Percentiles rank a stretch among this genome's conserved stretches.
These are phyloP conservation scores for Forbesichthys agassizii DNA, from an alignment of 2,113 vertebrate genomes.

Conservation along the genomic window DNA sequence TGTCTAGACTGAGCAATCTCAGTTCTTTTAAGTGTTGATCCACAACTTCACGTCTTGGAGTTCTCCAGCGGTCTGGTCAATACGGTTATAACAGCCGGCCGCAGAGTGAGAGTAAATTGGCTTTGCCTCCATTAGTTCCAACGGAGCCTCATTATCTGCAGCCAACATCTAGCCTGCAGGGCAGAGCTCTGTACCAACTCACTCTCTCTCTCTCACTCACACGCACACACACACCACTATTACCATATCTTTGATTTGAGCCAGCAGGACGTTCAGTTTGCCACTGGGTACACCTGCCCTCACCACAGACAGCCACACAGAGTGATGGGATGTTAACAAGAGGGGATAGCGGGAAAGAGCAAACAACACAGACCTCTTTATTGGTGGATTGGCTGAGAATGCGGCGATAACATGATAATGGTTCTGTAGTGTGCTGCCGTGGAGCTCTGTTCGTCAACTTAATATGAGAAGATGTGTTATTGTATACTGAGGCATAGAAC, in stretches of 20 bases:
- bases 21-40: conserved; percentile 32
- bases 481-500: too few species aligned
- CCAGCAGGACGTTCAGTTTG: conserved; percentile 45
- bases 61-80: conserved; percentile 39
- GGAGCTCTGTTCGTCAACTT: too few species aligned
- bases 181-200: conserved; percentile 31
- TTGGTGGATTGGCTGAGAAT: not conserved
- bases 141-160: conserved; percentile 53
- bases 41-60: conserved; percentile 37
- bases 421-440: too few species aligned
- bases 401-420: not conserved
- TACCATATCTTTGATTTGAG: conserved; percentile 63
- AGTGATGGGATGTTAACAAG: conserved; percentile 44
- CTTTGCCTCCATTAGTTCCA: conserved; percentile 56
- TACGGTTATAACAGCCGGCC: conserved; percentile 33
- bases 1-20: conserved; percentile 30
- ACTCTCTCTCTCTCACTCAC: not conserved
- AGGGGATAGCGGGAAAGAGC: conserved; percentile 24
- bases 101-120: conserved; percentile 59
- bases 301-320: conserved; percentile 39
- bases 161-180: conserved; percentile 55
- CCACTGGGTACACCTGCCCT: conserved; percentile 54
- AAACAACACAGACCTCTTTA: conserved; percentile 9
- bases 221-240: conserved; percentile 21
- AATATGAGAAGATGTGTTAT: too few species aligned